Evolutionary conservation across 2,113 vertebrate genomes (phyloP), one percentile per base, ranked within the genome.

Genomic region (Xiphophorus maculatus): DNA sequence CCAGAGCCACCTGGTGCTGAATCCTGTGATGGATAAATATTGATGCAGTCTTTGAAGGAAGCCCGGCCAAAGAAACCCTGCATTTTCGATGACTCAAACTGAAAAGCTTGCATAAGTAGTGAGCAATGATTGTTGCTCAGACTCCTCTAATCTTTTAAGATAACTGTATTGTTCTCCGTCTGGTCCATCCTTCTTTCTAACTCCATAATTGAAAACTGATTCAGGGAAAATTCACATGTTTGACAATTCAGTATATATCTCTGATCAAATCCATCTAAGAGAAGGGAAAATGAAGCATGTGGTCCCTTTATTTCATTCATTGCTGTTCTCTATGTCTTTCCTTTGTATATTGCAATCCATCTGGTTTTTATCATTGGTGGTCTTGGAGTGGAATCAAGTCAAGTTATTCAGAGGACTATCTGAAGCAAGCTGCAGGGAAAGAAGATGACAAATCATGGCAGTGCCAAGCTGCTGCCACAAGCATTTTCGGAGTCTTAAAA

Each of bases 211-310:
- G 63, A 62, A 4, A 48, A 76, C 76, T 58, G 32, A 19, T 72
- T 2, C 27, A 67, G 64, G 58, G 60, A 44, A 42, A 63, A 64
- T 60, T 4, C 32, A 14, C 48, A 69, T 74, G n/a, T 73, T n/a
- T 30, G 69, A 66, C 73, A 62, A n/a, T 68, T 54, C 22, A 54
- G 19, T 42, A 14, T 42, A 42, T 15, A 42, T 82, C 74, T 85
- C 77, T 87, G 86, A 91, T 90, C 72, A 81, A n/a, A 85, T 64
- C 78, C 91, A 91, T 81, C 86, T 84, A 91, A 79, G 14, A 60
- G 62, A 10, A 12, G 76, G 82, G 80, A 76, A 86, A 83, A 80
- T 77, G 61, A 84, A 86, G 86, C 87, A 85, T 14, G 66, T 87
- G 85, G 66, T 67, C 71, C 58, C 48, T 73, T 42, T 35, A 28